Evolutionary conservation across 2,113 vertebrate species (phyloP).

Genomic region (Hippoglossus stenolepis): DNA sequence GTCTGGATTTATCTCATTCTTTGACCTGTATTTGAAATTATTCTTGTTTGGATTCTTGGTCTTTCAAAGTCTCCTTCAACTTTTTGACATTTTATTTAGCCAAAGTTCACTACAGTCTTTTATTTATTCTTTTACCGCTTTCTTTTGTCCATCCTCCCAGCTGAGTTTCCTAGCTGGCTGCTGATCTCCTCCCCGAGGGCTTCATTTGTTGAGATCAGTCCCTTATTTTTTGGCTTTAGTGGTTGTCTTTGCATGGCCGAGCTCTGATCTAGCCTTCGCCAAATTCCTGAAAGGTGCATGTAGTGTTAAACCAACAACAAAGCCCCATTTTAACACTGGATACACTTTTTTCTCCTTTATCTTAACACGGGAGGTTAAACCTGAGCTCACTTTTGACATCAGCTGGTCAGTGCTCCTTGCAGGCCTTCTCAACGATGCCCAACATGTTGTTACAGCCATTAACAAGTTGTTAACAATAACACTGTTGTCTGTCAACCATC

Average conservation of each 20-base stretch:
- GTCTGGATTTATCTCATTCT: not conserved
- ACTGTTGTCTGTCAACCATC: too few species aligned
- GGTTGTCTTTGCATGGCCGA: conserved; percentile 16
- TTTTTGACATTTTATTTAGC: not conserved
- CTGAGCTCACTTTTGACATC: not conserved
- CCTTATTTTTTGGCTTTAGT: not conserved
- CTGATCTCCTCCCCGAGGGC: not conserved
- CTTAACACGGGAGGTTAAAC: not conserved
- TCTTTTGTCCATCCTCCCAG: conserved; percentile 10
- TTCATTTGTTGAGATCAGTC: conserved; percentile 1
- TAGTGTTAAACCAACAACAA: not conserved
- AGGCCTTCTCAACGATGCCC: too few species aligned
- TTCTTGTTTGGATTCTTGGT: too few species aligned
- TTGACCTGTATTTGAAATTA: not conserved
- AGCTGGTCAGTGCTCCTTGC: too few species aligned
- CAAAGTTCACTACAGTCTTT: not conserved
- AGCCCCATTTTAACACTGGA: not conserved
- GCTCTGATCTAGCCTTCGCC: not conserved
- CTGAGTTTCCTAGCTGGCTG: conserved; percentile 1
- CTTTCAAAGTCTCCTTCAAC: too few species aligned
- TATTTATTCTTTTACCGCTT: not conserved
- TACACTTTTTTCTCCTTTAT: not conserved
- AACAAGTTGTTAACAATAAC: too few species aligned
- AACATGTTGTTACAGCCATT: too few species aligned
- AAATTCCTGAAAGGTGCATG: not conserved